Percentiles rank a stretch among this genome's conserved stretches.
These are phyloP conservation scores for Chionoecetes opilio DNA, from an alignment of 1,140 invertebrate species.

Conservation along the genomic window DNA sequence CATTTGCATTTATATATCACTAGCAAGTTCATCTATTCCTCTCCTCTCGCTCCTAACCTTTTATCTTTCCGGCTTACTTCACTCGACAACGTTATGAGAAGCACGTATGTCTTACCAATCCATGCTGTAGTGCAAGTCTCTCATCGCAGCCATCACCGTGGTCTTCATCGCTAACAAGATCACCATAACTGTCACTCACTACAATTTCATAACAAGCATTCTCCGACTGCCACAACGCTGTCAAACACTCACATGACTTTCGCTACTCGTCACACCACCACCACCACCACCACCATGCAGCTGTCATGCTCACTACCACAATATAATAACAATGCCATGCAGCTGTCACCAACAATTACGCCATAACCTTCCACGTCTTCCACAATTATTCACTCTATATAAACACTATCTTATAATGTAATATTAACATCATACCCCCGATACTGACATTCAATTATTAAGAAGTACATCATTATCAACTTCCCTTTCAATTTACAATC, in stretches of 20 bases:
- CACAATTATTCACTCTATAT: no score
- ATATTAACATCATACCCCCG: no score
- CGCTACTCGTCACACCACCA: not conserved
- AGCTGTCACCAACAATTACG: no score
- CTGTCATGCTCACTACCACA: not conserved
- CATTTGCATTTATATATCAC: not conserved
- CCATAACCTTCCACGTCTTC: no score
- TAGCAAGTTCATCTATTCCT: no score
- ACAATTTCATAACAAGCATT: not conserved
- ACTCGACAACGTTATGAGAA: no score
- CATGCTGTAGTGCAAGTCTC: no score
- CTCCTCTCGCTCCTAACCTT: no score
- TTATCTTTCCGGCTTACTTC: no score
- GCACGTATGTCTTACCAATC: no score
- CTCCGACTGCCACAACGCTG: not conserved
- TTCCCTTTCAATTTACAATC: not conserved
- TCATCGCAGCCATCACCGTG: not conserved
- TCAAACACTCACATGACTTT: constrained; percentile 29
- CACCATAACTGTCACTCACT: constrained; percentile 27
- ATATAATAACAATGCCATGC: no score
- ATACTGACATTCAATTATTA: not conserved
- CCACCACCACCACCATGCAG: not conserved
- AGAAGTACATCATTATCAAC: constrained; percentile 1
- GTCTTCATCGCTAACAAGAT: not conserved
- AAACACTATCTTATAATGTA: no score